A percentile compares a stretch with the other conserved stretches of the same genome.
Conservation (phyloP, 2,113 vertebrate genomes). For the Phyllostomus hastatus region DNA sequence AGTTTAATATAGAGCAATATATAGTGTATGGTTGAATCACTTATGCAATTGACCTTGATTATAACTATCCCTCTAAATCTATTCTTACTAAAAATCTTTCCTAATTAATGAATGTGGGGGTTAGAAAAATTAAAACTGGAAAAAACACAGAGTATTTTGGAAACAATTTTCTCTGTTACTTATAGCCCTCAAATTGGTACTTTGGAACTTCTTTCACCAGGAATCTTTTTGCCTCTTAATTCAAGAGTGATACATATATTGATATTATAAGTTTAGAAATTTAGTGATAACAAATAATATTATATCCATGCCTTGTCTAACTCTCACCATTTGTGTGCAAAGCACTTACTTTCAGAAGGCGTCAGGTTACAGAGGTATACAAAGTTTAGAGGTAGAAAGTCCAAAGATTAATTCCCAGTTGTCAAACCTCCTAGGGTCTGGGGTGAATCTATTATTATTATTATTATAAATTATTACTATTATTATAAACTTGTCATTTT, state of each 20-base stretch:
- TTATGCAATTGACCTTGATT: conserved; percentile 32
- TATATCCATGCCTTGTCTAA: neutral
- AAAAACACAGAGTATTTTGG: neutral
- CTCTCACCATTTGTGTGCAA: neutral
- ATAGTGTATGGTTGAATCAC: neutral
- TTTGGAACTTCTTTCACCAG: neutral
- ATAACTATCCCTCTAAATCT: neutral
- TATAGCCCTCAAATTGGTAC: neutral
- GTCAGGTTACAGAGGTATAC: neutral
- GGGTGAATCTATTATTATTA: neutral
- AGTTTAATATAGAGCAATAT: conserved; percentile 39
- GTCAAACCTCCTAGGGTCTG: neutral
- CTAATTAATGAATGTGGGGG: neutral
- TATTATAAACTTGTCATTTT: neutral
- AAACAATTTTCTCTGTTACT: neutral
- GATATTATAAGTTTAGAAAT: neutral
- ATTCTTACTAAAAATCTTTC: neutral
- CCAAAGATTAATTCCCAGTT: neutral
- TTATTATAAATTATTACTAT: too few relatives aligned
- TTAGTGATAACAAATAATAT: neutral
- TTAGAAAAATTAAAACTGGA: neutral
- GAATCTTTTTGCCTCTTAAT: neutral
- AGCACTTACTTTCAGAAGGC: neutral
- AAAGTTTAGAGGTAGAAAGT: neutral
- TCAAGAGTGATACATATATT: neutral